These are phyloP conservation scores for Picus viridis DNA, from an alignment of 2,797 vertebrate genomes.

Conservation along the genomic window DNA sequence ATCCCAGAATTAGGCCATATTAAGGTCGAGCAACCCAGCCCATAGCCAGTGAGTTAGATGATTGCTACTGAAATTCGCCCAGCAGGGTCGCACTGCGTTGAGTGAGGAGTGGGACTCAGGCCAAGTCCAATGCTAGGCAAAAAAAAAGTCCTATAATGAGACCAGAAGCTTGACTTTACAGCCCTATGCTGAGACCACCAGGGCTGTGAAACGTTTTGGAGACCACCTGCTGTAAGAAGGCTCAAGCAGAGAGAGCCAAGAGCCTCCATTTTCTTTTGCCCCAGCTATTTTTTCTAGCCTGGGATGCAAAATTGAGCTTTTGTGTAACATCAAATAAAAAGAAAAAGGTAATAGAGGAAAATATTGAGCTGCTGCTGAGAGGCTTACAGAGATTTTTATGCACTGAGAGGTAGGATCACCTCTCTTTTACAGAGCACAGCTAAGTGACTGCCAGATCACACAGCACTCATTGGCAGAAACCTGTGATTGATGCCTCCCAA, in stretches of 20 bases:
- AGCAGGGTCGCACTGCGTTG: neutral
- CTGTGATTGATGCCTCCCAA: neutral
- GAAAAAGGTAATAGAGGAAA: neutral
- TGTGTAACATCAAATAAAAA: neutral
- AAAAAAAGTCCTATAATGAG: conserved; percentile 11
- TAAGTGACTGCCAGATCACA: neutral
- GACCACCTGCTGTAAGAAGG: conserved; percentile 6
- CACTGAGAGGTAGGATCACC: neutral
- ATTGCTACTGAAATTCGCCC: conserved; percentile 54
- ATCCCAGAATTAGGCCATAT: neutral
- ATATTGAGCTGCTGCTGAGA: neutral
- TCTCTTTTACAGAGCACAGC: neutral
- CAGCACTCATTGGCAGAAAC: neutral
- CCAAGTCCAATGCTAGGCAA: conserved; percentile 17
- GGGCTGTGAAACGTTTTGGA: neutral
- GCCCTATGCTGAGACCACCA: conserved; percentile 48
- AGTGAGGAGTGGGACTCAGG: conserved; percentile 6
- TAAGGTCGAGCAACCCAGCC: neutral
- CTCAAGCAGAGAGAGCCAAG: neutral
- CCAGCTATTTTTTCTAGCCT: neutral
- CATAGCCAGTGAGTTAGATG: conserved; percentile 7
- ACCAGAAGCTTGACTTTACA: conserved; percentile 33
- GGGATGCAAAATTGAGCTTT: neutral
- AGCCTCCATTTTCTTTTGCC: neutral
- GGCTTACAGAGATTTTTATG: neutral